Conservation (phyloP, 2,113 vertebrate species). For the Salvelinus alpinus region DNA sequence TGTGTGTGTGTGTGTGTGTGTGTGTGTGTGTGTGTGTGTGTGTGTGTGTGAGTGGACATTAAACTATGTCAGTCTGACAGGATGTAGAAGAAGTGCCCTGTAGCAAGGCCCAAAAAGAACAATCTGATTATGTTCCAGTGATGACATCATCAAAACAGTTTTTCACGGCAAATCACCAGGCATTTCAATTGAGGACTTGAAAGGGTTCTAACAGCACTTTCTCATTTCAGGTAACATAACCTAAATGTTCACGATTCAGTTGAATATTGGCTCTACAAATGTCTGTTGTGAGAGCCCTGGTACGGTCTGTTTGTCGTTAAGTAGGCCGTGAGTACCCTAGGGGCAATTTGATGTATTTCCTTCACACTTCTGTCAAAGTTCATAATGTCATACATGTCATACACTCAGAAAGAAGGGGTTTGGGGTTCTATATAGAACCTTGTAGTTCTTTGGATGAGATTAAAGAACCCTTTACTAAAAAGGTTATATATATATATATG, state of each 20-base stretch:
- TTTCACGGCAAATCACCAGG: slow-evolving; percentile 64
- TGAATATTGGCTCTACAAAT: slow-evolving; percentile 59
- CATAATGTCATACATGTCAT: slow-evolving; percentile 58
- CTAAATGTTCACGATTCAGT: slow-evolving; percentile 67
- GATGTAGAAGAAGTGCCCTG: slow-evolving; percentile 64
- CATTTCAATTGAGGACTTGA: slow-evolving; percentile 66
- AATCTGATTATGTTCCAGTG: slow-evolving; percentile 75
- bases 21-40: too few relatives aligned
- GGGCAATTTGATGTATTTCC: slow-evolving; percentile 70
- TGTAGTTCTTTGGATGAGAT: too few relatives aligned
- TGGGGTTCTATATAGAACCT: too few relatives aligned
- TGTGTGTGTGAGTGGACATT: slow-evolving; percentile 28
- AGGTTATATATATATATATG: too few relatives aligned
- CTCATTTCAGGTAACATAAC: slow-evolving; percentile 79
- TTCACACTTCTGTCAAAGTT: slow-evolving; percentile 75
- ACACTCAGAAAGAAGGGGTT: too few relatives aligned
- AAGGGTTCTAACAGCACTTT: slow-evolving; percentile 75
- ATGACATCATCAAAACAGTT: slow-evolving; percentile 73
- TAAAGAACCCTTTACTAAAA: too few relatives aligned
- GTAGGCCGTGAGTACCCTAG: slow-evolving; percentile 60
- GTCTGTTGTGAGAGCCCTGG: slow-evolving; percentile 69
- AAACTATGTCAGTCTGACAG: slow-evolving; percentile 48
- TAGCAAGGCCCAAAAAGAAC: slow-evolving; percentile 61
- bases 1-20: too few relatives aligned
- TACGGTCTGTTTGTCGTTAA: slow-evolving; percentile 79